A percentile compares a stretch with the other conserved stretches of the same genome.
phyloP scores from a whole-genome alignment of 2,113 vertebrate species.

The Mesitornis unicolor region DNA sequence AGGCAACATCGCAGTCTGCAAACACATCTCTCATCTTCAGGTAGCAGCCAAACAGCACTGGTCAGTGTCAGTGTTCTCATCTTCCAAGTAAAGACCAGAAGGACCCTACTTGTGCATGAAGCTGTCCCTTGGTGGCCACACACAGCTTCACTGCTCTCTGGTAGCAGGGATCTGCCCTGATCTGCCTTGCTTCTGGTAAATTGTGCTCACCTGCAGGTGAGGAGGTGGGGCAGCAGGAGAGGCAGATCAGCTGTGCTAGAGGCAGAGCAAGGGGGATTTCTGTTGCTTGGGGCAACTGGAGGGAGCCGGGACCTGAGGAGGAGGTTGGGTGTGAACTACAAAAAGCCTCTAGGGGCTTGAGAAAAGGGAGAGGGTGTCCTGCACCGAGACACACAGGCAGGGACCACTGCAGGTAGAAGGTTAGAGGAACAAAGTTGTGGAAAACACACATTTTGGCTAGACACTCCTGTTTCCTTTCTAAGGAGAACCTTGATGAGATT shows the following conservation, averaged over 20 bases:
- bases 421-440: not conserved
- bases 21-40: not conserved
- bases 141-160: not conserved
- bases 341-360: accelerated
- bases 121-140: accelerated
- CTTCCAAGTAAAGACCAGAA: not conserved
- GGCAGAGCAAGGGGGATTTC: not conserved
- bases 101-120: no score
- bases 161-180: accelerated
- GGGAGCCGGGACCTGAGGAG: not conserved
- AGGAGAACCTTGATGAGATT: not conserved
- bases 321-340: not conserved
- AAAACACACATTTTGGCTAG: accelerated
- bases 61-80: not conserved
- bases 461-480: not conserved
- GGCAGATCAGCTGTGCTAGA: not conserved
- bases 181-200: not conserved
- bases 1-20: not conserved
- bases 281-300: not conserved
- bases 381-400: not conserved
- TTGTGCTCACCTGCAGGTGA: not conserved
- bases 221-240: not conserved
- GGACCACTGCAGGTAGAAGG: not conserved
- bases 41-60: not conserved
- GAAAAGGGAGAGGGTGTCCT: not conserved